phyloP scores from a whole-genome alignment of 2,797 vertebrate species.

The Hybognathus amarus region DNA sequence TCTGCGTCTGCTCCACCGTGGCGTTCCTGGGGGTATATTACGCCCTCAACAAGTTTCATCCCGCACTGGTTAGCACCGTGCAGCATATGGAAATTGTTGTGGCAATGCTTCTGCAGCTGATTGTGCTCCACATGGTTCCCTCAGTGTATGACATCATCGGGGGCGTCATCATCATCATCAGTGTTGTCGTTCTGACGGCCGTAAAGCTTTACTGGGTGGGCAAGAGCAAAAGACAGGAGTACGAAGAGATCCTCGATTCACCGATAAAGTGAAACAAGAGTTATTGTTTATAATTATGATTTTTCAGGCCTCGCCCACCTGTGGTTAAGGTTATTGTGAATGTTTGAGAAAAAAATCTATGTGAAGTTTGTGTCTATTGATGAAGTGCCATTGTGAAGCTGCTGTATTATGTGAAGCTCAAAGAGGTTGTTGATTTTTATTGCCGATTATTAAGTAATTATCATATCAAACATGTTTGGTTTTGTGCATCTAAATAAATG shows the following conservation, averaged over 20 bases:
- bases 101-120: conserved; percentile 89
- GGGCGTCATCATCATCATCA: conserved; percentile 86
- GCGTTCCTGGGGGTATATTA: conserved; percentile 95
- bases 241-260: conserved; percentile 94
- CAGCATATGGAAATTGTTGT: conserved; percentile 94
- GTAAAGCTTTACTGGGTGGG: conserved; percentile 88
- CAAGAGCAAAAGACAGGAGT: conserved; percentile 84
- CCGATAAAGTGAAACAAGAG: conserved; percentile 86
- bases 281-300: neutral
- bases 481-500: conserved; percentile 24
- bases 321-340: conserved; percentile 70
- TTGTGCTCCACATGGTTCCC: conserved; percentile 83
- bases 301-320: conserved; percentile 32
- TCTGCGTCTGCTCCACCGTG: conserved; percentile 87
- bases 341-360: conserved; percentile 69
- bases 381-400: conserved; percentile 75
- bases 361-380: conserved; percentile 80
- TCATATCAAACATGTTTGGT: neutral
- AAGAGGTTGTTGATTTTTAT: conserved; percentile 49
- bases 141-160: conserved; percentile 87
- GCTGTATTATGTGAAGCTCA: conserved; percentile 72
- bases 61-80: conserved; percentile 92
- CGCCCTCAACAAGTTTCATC: conserved; percentile 91
- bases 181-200: conserved; percentile 87
- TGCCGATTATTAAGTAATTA: neutral